Percentiles rank a stretch among this genome's conserved stretches.
Evolutionary conservation across 2,888 invertebrate species (phyloP).

Genomic region (Argynnis bischoffii): DNA sequence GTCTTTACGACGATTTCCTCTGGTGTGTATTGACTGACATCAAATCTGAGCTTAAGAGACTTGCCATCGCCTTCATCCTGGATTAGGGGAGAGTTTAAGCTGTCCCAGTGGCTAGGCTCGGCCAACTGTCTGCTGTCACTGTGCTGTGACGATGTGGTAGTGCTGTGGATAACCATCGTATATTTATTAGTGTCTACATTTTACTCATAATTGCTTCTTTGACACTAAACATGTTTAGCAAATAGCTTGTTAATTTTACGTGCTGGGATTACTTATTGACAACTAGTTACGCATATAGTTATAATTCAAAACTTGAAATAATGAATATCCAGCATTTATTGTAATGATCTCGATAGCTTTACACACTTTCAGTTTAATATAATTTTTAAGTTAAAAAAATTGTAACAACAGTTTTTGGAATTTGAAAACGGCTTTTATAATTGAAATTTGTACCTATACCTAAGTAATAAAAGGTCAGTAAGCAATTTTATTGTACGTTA

Average conservation of each 20-base stretch:
- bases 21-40: constrained; percentile 97
- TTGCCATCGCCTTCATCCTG: constrained; percentile 97
- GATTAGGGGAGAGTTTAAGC: constrained; percentile 95
- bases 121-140: constrained; percentile 83
- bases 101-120: constrained; percentile 89
- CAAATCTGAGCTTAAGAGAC: constrained; percentile 96
- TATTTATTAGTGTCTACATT: constrained; percentile 12
- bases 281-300: too few species aligned
- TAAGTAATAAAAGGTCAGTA: background rate
- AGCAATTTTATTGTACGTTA: background rate
- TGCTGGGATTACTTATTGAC: too few species aligned
- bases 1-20: constrained; percentile 99
- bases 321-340: too few species aligned
- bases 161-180: constrained; percentile 73
- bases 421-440: background rate
- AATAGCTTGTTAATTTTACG: too few species aligned
- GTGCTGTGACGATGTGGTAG: constrained; percentile 85
- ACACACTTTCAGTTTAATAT: too few species aligned
- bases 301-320: too few species aligned
- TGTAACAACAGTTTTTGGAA: too few species aligned
- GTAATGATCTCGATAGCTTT: too few species aligned
- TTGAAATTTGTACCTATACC: background rate
- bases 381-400: too few species aligned
- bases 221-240: too few species aligned
- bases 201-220: background rate